Conservation (phyloP, 2,797 vertebrate genomes). For the Perdix hodgsoniae region DNA sequence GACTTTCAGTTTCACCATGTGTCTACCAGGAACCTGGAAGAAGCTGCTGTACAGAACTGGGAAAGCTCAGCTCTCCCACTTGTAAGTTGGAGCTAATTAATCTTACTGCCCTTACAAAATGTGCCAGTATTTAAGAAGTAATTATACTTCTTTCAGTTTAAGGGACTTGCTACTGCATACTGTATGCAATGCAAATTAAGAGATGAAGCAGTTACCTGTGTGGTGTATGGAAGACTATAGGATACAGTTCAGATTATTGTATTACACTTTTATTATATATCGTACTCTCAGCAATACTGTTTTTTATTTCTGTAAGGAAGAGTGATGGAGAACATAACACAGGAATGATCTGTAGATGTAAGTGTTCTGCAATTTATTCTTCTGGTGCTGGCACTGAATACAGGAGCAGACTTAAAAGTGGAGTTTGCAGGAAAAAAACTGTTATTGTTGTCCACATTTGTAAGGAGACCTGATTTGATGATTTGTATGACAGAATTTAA, state of each 20-base stretch:
- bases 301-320: constrained; percentile 27
- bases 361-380: constrained; percentile 46
- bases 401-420: constrained; percentile 49
- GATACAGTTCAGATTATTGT: constrained; percentile 1
- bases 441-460: constrained; percentile 26
- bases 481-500: background rate
- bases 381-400: constrained; percentile 19
- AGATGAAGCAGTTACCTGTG: background rate
- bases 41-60: background rate
- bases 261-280: background rate
- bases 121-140: background rate
- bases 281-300: background rate
- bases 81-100: background rate
- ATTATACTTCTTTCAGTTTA: background rate
- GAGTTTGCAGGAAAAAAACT: constrained; percentile 29
- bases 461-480: background rate
- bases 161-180: background rate
- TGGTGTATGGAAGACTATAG: background rate
- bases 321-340: constrained; percentile 8
- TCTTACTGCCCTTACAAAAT: background rate
- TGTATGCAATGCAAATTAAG: background rate
- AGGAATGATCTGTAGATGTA: constrained; percentile 46
- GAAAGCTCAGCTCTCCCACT: background rate
- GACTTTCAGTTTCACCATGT: background rate
- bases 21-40: background rate